Percentiles rank a stretch among this genome's conserved stretches.
phyloP scores from a whole-genome alignment of 2,888 invertebrate species.

The Leuctra nigra region DNA sequence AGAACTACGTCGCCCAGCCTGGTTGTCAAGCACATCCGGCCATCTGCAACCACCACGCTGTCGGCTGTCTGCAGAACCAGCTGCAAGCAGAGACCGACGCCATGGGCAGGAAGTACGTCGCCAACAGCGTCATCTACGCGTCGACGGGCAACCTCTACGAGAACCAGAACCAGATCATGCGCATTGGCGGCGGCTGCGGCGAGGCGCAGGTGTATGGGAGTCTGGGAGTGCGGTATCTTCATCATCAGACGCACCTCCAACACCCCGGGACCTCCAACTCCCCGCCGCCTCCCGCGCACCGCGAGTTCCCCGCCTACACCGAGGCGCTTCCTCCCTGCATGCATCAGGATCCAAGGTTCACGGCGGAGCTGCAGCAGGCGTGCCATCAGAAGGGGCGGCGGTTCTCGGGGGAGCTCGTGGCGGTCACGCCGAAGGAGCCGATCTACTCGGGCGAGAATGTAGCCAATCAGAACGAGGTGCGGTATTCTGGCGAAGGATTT shows the following conservation, averaged over 20 bases:
- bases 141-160: conserved; percentile 28
- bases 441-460: neutral
- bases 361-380: conserved; percentile 5
- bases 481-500: conserved; percentile 6
- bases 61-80: conserved; percentile 12
- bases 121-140: conserved; percentile 26
- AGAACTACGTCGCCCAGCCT: conserved; percentile 5
- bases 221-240: conserved; percentile 8
- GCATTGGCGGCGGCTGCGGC: conserved; percentile 24
- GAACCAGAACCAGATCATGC: conserved; percentile 24
- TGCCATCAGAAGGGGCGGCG: conserved; percentile 7
- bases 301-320: neutral
- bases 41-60: conserved; percentile 7
- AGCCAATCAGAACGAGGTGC: conserved; percentile 1
- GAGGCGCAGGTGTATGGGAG: conserved; percentile 2
- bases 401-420: conserved; percentile 1
- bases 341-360: conserved; percentile 10
- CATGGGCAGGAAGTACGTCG: conserved; percentile 18
- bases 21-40: neutral
- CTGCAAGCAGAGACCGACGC: conserved; percentile 6
- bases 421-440: neutral
- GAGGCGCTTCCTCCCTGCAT: conserved; percentile 9
- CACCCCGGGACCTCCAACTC: conserved; percentile 19
- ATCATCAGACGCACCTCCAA: conserved; percentile 18
- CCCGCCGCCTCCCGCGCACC: conserved; percentile 19